Base-by-base conservation (phyloP, 2,113 vertebrate genomes). In the Nothobranchius furzeri region DNA sequence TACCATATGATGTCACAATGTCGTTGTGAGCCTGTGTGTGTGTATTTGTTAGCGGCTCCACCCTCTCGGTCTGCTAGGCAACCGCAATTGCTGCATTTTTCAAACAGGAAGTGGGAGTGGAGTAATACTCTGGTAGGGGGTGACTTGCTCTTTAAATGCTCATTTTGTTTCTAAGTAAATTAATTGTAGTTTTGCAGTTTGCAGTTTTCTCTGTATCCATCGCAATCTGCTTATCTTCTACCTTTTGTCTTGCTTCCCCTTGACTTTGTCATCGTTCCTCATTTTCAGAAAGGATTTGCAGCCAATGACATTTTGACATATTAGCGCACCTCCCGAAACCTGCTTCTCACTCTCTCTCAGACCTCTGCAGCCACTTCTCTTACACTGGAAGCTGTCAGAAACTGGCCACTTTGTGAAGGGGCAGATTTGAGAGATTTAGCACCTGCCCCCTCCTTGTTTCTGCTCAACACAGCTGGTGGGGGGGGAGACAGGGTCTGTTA, bases 401-500 rank as follows among this genome's bases (percentile, higher is more conserved):
- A 77, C 30, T n/a, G 50, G 45, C 52, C 58, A 61, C 60, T 73
- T 64, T 70, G 68, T 46, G 64, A 57, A 48, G 53, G 47, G 46
- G 36, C 64, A 72, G 55, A 50, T 58, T 60, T 61, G 36, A 66
- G 20, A 14, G 35, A 87, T 69, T 30, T 17, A 60, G 60, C 82
- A 82, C 72, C 82, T 79, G 75, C 80, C 47, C 62, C 66, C 57
- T 20, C 49, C 59, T 45, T 47, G 45, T 53, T 66, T 73, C 60
- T 62, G 69, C 68, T 56, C 45, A 9, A 48, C 52, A 3, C 53
- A 64, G 67, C 78, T 57, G 62, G 74, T 63, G 72, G 69, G 45
- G 46, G 47, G 47, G 47, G 15, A 64, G 64, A 66, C 35, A 6
- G 59, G 68, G 81, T 66, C 79, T 79, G 85, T 88, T 89, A 83